These are phyloP conservation scores for Ennomos fuscantarius DNA, from an alignment of 2,888 invertebrate genomes.

Conservation along the genomic window DNA sequence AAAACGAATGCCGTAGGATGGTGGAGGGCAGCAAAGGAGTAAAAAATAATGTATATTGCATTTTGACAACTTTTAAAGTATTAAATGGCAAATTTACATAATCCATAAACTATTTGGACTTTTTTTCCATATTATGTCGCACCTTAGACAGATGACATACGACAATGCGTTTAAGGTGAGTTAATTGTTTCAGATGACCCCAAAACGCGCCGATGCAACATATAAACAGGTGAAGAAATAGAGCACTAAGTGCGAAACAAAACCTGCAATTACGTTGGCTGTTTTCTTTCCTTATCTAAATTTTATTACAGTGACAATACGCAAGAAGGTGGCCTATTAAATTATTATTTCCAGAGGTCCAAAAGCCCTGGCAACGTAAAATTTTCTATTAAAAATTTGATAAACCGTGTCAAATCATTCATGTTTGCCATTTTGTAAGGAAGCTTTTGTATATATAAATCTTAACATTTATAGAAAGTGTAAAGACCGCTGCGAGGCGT, in stretches of 20 bases:
- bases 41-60: no score
- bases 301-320: conserved; percentile 79
- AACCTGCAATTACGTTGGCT: conserved; percentile 69
- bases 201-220: conserved; percentile 45
- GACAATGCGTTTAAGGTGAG: background rate
- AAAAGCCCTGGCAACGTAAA: conserved; percentile 39
- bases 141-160: no score
- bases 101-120: no score
- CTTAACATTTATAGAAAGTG: conserved; percentile 63
- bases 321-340: conserved; percentile 69
- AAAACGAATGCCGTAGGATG: no score
- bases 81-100: no score
- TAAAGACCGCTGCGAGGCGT: conserved; percentile 45
- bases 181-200: conserved; percentile 45
- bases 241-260: conserved; percentile 62
- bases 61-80: no score
- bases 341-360: conserved; percentile 69
- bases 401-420: conserved; percentile 68
- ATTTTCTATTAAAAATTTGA: conserved; percentile 51
- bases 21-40: no score
- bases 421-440: conserved; percentile 56
- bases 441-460: conserved; percentile 59
- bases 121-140: no score
- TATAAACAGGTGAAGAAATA: conserved; percentile 64
- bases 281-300: conserved; percentile 76